A percentile compares a stretch with the other conserved stretches of the same genome.
Conservation (phyloP, 2,888 invertebrate species). For the Lasiommata megera region DNA sequence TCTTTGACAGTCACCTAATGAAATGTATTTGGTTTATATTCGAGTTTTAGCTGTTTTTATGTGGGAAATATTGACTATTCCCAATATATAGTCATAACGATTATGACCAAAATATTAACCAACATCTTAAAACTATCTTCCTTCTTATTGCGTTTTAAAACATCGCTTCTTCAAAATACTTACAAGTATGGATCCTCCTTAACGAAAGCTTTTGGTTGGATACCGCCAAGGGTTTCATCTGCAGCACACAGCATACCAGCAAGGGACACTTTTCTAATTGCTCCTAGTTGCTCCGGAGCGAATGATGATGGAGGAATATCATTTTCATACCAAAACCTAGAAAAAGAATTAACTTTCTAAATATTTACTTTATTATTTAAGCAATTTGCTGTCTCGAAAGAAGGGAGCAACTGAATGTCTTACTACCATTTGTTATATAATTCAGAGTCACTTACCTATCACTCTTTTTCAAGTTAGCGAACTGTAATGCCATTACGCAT, state of each 20-base stretch:
- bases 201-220: constrained; percentile 94
- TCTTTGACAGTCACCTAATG: too few relatives aligned
- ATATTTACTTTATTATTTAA: too few relatives aligned
- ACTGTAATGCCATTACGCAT: constrained; percentile 92
- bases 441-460: constrained; percentile 77
- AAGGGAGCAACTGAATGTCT: too few relatives aligned
- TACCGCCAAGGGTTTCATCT: constrained; percentile 83
- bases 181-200: constrained; percentile 92
- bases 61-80: too few relatives aligned
- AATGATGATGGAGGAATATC: constrained; percentile 94
- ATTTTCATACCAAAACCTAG: constrained; percentile 96
- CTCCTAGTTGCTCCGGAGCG: constrained; percentile 87
- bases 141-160: not conserved
- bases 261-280: constrained; percentile 89
- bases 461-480: constrained; percentile 89
- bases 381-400: too few relatives aligned
- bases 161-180: constrained; percentile 50
- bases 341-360: constrained; percentile 19
- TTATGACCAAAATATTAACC: too few relatives aligned
- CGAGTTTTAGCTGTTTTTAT: too few relatives aligned
- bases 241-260: constrained; percentile 91
- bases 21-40: too few relatives aligned
- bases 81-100: too few relatives aligned
- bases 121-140: too few relatives aligned
- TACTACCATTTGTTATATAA: not conserved